Conservation (phyloP, 1,140 invertebrate genomes). For the Aphelenchoides besseyi region DNA sequence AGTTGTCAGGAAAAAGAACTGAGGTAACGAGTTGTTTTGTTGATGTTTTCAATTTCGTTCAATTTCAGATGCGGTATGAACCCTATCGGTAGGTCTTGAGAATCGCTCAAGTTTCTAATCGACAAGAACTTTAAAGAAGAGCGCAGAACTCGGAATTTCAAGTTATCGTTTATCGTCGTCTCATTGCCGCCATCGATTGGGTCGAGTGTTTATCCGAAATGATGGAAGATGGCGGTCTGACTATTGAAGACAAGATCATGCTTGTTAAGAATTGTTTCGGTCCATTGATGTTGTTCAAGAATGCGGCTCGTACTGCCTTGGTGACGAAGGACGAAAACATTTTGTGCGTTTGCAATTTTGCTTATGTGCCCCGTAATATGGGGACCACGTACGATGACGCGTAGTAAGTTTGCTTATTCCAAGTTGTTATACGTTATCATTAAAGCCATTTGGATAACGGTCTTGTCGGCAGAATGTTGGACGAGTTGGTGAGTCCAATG, state of each 20-base stretch:
- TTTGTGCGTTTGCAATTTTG: slow-evolving; percentile 60
- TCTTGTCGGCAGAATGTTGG: slow-evolving; percentile 49
- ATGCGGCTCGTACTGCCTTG: slow-evolving; percentile 54
- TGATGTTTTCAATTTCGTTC: slow-evolving; percentile 14
- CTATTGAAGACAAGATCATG: slow-evolving; percentile 53
- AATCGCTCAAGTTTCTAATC: slow-evolving; percentile 45
- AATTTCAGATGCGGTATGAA: slow-evolving; percentile 57
- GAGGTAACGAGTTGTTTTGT: slow-evolving; percentile 48
- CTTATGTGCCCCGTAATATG: slow-evolving; percentile 59
- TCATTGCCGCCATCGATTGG: slow-evolving; percentile 63
- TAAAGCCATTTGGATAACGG: slow-evolving; percentile 61
- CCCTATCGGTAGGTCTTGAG: slow-evolving; percentile 47
- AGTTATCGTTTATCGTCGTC: slow-evolving; percentile 55
- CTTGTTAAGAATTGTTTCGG: slow-evolving; percentile 58
- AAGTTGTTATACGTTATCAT: slow-evolving; percentile 11
- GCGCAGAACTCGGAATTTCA: slow-evolving; percentile 58
- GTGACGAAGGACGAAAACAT: slow-evolving; percentile 57
- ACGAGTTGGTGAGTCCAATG: slow-evolving; percentile 58
- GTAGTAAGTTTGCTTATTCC: slow-evolving; percentile 42
- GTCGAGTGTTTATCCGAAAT: slow-evolving; percentile 56
- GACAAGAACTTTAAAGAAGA: slow-evolving; percentile 62
- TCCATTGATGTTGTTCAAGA: slow-evolving; percentile 58
- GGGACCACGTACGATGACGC: slow-evolving; percentile 52
- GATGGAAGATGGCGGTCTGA: slow-evolving; percentile 42
- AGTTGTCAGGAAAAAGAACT: slow-evolving; percentile 52